Percentiles rank a stretch among this genome's conserved stretches.
Conservation (phyloP, 2,888 invertebrate genomes). For the Camptogramma bilineatum region DNA sequence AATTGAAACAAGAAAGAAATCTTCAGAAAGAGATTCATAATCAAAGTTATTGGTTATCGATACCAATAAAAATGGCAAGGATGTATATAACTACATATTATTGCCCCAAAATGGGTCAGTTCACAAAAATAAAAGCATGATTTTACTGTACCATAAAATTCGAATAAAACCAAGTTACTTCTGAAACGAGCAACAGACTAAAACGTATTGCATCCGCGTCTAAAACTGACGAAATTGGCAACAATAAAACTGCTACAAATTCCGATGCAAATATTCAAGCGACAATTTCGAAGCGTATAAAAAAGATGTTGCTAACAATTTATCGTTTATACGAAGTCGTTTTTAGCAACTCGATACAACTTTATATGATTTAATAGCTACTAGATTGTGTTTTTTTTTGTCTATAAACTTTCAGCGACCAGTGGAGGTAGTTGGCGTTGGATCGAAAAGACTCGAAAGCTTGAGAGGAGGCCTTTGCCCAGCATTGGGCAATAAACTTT, state of each 20-base stretch:
- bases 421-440: too few relatives aligned
- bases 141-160: constrained; percentile 24
- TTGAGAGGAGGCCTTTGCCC: too few relatives aligned
- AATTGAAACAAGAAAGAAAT: background rate
- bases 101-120: constrained; percentile 8
- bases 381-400: background rate
- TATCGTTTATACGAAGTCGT: constrained; percentile 14
- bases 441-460: too few relatives aligned
- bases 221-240: constrained; percentile 36
- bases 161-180: constrained; percentile 30
- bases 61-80: background rate
- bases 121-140: constrained; percentile 25
- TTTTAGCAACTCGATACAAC: constrained; percentile 1
- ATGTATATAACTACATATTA: background rate
- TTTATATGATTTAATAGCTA: background rate
- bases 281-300: constrained; percentile 26
- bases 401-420: background rate
- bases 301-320: constrained; percentile 27
- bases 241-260: constrained; percentile 34
- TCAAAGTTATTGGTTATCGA: background rate
- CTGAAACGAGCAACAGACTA: constrained; percentile 25
- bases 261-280: constrained; percentile 30
- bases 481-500: too few relatives aligned
- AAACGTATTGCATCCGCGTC: constrained; percentile 34
- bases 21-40: background rate